Evolutionary conservation across 1,140 invertebrate genomes (phyloP).

Genomic region (Diabrotica virgifera): DNA sequence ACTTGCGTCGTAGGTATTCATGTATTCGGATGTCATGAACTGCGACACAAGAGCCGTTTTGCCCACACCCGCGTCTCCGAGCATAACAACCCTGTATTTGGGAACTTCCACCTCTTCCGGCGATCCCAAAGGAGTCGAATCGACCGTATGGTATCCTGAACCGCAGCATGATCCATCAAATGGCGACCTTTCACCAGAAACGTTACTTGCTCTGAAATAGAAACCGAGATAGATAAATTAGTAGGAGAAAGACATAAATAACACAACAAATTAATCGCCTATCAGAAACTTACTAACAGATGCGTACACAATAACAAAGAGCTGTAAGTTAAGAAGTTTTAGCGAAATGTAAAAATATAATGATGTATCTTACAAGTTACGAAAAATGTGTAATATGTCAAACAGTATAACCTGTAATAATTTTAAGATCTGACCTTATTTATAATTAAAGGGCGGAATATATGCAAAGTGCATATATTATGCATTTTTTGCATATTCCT

Average conservation of each 20-base stretch:
- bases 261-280: too few species aligned
- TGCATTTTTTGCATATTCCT: too few species aligned
- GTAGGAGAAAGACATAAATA: not conserved
- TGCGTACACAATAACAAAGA: too few species aligned
- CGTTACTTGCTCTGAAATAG: slow-evolving; percentile 48
- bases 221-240: not conserved
- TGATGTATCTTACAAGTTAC: too few species aligned
- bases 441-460: too few species aligned
- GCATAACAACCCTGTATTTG: slow-evolving; percentile 76
- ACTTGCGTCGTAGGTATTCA: slow-evolving; percentile 88
- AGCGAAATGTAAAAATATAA: too few species aligned
- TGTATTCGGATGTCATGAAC: slow-evolving; percentile 92
- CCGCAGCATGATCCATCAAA: slow-evolving; percentile 82
- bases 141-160: slow-evolving; percentile 66
- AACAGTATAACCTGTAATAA: too few species aligned
- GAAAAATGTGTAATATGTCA: too few species aligned
- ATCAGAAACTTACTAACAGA: too few species aligned
- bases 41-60: slow-evolving; percentile 86
- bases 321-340: too few species aligned
- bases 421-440: too few species aligned
- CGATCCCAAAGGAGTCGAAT: slow-evolving; percentile 54
- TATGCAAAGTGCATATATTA: too few species aligned
- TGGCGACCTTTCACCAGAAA: slow-evolving; percentile 75
- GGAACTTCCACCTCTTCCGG: slow-evolving; percentile 58
- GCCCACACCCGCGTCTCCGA: slow-evolving; percentile 79